Evolutionary conservation across 2,797 vertebrate species (phyloP), one percentile per base, ranked within the genome.

Genomic region (Ctenopoma multispine): DNA sequence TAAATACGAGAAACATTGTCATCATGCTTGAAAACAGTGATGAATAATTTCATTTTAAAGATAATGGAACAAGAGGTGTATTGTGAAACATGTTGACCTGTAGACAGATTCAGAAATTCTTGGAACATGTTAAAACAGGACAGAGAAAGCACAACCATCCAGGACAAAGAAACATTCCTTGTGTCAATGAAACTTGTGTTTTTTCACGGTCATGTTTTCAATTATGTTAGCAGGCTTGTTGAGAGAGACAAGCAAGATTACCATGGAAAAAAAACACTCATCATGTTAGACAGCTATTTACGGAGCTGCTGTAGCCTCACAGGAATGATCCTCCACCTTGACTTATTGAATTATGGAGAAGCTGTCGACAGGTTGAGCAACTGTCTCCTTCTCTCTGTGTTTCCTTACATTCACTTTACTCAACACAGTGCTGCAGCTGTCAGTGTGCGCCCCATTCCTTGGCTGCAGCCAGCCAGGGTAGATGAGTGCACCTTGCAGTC

Each of bases 71-170:
- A 91, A 84, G 85, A 70, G 63, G 18, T 59, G 47, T 77, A 84
- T 87, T 92, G 88, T 90, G 36, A 69, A 83, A 80, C 72, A 69
- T 20, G 75, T 23, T 90, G 88, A 91, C 91, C 93, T 73, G 82
- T 20, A 81, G 88, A 91, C 74, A 62, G 81, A 85, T 87, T 76
- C 79, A 66, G 58, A 88, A 86, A 92, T 92, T 92, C 88, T 92
- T 90, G 89, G 81, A 89, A 90, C 92, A 69, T 91, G 92, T 93
- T 90, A 87, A 91, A 91, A 93, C 92, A 93, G 79, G 88, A 90
- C 80, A 77, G 87, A 66, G 72, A 84, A 77, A 79, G 79, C 48
- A 49, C 55, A 82, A 82, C 83, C 80, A 36, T 88, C 59, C 78
- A 71, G 84, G 87, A 91, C 91, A 91, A 90, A 90, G 88, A 83